phyloP scores from a whole-genome alignment of 2,888 invertebrate genomes.

The Andrena bucephala region DNA sequence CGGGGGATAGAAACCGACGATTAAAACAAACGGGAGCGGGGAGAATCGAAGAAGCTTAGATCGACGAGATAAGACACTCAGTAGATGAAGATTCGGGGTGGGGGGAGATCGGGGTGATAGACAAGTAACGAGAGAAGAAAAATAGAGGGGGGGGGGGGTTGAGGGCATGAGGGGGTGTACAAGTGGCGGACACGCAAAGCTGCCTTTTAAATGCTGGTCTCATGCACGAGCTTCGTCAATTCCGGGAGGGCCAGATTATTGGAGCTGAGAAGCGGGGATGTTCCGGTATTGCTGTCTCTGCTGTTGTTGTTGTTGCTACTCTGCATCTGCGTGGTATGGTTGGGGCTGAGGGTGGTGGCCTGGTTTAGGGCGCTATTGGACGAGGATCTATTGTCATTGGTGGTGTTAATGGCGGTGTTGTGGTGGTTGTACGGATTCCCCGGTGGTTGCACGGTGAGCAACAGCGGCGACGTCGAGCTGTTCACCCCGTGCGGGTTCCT shows the following conservation, averaged over 20 bases:
- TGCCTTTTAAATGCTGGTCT: slow-evolving; percentile 88
- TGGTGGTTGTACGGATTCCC: slow-evolving; percentile 78
- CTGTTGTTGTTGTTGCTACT: slow-evolving; percentile 74
- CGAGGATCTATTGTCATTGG: slow-evolving; percentile 74
- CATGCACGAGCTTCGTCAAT: slow-evolving; percentile 89
- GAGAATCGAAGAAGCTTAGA: background rate
- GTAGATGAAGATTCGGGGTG: background rate
- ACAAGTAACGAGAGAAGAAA: background rate
- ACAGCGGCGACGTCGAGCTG: slow-evolving; percentile 82
- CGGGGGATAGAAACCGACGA: background rate
- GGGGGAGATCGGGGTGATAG: background rate
- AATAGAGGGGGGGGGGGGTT: background rate
- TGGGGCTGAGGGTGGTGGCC: slow-evolving; percentile 72
- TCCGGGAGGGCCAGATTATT: slow-evolving; percentile 86
- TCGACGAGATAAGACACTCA: background rate
- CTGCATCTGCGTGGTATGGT: slow-evolving; percentile 71
- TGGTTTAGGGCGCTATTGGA: slow-evolving; percentile 75
- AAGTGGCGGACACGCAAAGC: slow-evolving; percentile 62
- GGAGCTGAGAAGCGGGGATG: slow-evolving; percentile 81
- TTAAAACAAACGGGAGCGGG: background rate
- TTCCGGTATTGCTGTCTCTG: slow-evolving; percentile 77
- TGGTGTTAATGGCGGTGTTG: slow-evolving; percentile 74
- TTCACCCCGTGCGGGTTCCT: slow-evolving; percentile 78
- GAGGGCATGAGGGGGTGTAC: slow-evolving; percentile 12
- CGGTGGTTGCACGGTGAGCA: slow-evolving; percentile 82